Percentiles rank a stretch among this genome's conserved stretches.
These are phyloP conservation scores for Pollenia amentaria DNA, from an alignment of 2,888 invertebrate species.

Conservation along the genomic window DNA sequence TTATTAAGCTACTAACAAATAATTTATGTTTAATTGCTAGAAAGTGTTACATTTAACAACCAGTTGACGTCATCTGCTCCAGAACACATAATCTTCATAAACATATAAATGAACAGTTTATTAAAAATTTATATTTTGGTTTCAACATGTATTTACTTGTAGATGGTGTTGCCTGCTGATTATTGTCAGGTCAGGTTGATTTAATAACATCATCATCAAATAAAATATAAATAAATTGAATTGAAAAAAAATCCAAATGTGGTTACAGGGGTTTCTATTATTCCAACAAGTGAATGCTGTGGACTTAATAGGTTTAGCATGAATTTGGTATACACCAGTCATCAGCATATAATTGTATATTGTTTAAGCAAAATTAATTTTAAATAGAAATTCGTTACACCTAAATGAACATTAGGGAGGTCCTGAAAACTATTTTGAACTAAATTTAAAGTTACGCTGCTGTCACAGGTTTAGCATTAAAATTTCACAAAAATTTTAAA, in stretches of 20 bases:
- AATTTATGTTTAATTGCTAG: not conserved
- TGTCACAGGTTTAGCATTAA: too few species aligned
- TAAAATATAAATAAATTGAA: not conserved
- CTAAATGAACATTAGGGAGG: not conserved
- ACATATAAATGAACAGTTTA: constrained; percentile 12
- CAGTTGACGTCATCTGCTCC: not conserved
- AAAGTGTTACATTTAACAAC: too few species aligned
- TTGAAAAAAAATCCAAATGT: not conserved
- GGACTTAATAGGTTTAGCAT: not conserved
- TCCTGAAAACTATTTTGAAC: not conserved
- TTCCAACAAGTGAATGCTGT: not conserved
- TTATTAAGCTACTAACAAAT: not conserved
- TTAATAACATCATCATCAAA: constrained; percentile 2
- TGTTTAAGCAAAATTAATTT: not conserved
- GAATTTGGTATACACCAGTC: not conserved
- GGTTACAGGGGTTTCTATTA: not conserved
- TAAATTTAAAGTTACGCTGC: too few species aligned
- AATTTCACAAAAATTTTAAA: too few species aligned
- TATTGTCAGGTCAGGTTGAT: constrained; percentile 16
- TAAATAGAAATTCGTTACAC: too few species aligned
- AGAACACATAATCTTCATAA: constrained; percentile 8
- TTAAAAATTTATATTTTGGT: not conserved
- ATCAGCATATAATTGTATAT: too few species aligned
- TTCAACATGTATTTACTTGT: not conserved
- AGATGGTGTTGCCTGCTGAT: not conserved